Percentiles rank a stretch among this genome's conserved stretches.
These are phyloP conservation scores for Stercorarius parasiticus DNA, from an alignment of 2,113 vertebrate species.

Conservation along the genomic window DNA sequence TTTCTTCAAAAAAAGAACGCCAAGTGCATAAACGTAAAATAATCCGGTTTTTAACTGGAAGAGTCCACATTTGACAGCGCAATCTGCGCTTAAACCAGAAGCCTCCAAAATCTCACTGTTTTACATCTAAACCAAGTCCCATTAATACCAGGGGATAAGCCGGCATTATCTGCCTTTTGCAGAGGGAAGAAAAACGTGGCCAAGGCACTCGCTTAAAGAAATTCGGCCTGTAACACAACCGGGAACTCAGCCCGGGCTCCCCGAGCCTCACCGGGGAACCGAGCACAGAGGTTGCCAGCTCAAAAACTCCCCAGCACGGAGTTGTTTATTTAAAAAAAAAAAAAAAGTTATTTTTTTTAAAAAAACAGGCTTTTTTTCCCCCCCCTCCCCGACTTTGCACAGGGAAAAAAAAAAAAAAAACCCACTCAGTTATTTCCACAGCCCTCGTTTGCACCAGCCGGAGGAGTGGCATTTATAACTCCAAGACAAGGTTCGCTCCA, in stretches of 20 bases:
- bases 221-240: background rate
- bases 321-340: background rate
- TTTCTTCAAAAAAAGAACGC: background rate
- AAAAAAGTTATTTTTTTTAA: background rate
- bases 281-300: background rate
- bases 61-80: background rate
- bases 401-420: background rate
- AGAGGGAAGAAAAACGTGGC: background rate
- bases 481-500: background rate
- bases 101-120: background rate
- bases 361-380: background rate
- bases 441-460: background rate
- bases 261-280: accelerated
- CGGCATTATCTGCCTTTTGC: background rate
- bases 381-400: background rate
- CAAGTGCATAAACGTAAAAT: background rate
- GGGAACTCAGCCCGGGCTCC: background rate
- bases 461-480: background rate
- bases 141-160: background rate
- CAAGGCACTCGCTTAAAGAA: accelerated
- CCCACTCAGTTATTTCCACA: background rate
- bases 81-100: background rate
- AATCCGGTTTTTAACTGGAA: background rate
- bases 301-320: accelerated
- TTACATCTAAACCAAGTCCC: background rate